phyloP scores from a whole-genome alignment of 35 echinoderm and acorn worm genomes.

The Lytechinus variegatus region DNA sequence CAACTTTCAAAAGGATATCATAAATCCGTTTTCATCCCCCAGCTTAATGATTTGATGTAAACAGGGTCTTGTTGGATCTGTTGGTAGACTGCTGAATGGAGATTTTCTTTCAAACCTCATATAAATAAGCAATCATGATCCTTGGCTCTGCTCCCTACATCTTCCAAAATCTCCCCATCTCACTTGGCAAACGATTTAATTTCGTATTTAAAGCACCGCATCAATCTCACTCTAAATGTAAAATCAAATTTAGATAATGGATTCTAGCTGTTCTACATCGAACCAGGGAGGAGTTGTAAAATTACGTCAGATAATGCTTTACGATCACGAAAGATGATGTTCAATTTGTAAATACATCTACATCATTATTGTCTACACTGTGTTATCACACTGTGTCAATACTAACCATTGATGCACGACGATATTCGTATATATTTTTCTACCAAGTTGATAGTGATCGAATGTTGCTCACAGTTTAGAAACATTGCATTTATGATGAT shows the following conservation, averaged over 20 bases:
- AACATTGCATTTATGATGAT: too few relatives aligned
- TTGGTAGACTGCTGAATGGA: not conserved
- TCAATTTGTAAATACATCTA: not conserved
- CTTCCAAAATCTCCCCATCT: not conserved
- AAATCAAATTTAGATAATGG: not conserved
- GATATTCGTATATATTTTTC: too few relatives aligned
- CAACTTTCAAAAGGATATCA: too few relatives aligned
- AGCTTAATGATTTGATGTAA: not conserved
- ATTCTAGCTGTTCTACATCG: not conserved
- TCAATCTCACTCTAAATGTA: not conserved
- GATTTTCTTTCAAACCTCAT: constrained; percentile 22
- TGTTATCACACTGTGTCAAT: too few relatives aligned
- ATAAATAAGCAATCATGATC: constrained; percentile 46
- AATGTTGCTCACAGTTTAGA: too few relatives aligned
- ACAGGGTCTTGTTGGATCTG: not conserved
- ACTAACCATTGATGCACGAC: too few relatives aligned
- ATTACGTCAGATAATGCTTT: not conserved
- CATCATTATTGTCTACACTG: too few relatives aligned
- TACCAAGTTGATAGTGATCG: too few relatives aligned
- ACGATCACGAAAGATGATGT: not conserved
- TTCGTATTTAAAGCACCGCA: not conserved
- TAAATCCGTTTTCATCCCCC: not conserved
- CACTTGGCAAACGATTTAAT: constrained; percentile 4
- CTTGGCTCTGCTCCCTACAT: not conserved
- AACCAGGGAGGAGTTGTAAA: not conserved